These are phyloP conservation scores for Labeo calbasu DNA, from an alignment of 2,797 vertebrate species.

Conservation along the genomic window DNA sequence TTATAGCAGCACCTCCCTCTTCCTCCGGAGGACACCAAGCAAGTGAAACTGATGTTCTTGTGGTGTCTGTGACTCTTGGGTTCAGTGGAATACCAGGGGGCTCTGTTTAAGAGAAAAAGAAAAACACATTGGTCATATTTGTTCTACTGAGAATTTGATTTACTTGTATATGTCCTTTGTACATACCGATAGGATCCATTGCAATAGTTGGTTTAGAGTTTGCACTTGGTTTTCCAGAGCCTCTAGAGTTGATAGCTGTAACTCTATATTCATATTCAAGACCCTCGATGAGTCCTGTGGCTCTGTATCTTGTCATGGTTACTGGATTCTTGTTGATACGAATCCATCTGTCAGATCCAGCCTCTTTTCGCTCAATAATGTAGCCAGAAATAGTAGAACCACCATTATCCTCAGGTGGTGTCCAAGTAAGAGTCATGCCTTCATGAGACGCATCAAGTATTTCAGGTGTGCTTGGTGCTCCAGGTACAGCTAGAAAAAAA, in stretches of 20 bases:
- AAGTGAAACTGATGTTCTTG: slow-evolving; percentile 94
- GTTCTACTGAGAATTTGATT: neutral
- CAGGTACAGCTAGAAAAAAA: slow-evolving; percentile 84
- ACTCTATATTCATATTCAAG: slow-evolving; percentile 95
- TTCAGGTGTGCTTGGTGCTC: slow-evolving; percentile 90
- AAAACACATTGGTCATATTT: neutral
- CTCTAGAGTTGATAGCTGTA: slow-evolving; percentile 95
- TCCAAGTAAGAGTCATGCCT: slow-evolving; percentile 97
- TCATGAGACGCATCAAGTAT: slow-evolving; percentile 93
- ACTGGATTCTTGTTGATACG: slow-evolving; percentile 93
- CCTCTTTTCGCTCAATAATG: slow-evolving; percentile 95
- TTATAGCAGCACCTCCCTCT: slow-evolving; percentile 92
- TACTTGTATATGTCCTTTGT: neutral
- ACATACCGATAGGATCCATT: slow-evolving; percentile 96
- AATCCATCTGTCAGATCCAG: slow-evolving; percentile 92
- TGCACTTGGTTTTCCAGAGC: slow-evolving; percentile 90
- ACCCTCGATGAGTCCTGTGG: slow-evolving; percentile 94
- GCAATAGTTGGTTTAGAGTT: slow-evolving; percentile 87
- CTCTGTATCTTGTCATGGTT: slow-evolving; percentile 97
- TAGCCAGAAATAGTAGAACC: slow-evolving; percentile 94
- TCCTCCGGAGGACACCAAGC: slow-evolving; percentile 95
- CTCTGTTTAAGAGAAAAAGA: slow-evolving; percentile 75
- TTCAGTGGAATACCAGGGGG: slow-evolving; percentile 91
- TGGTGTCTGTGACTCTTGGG: slow-evolving; percentile 93
- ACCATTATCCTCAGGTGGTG: slow-evolving; percentile 90